Evolutionary conservation across 2,888 invertebrate species (phyloP).

Genomic region (Microctonus aethiopoides): DNA sequence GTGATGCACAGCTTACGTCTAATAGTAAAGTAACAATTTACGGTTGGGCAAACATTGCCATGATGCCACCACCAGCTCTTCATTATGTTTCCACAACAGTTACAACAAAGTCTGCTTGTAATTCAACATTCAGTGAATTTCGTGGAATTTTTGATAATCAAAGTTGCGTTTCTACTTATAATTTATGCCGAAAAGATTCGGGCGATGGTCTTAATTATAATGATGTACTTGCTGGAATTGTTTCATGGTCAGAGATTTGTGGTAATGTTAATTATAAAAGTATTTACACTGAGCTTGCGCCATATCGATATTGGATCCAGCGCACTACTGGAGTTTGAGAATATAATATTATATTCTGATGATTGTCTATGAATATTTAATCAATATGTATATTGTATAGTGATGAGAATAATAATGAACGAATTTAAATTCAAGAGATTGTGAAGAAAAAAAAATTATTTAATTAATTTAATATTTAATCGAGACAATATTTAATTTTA

Average conservation of each 20-base stretch:
- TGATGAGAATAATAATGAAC: too few relatives aligned
- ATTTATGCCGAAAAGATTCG: background rate
- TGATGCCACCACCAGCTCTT: background rate
- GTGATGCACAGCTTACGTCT: background rate
- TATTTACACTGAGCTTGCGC: background rate
- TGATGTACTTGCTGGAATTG: background rate
- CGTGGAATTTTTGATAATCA: background rate
- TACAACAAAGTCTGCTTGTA: background rate
- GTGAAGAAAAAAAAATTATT: too few relatives aligned
- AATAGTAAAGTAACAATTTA: background rate
- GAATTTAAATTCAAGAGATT: too few relatives aligned
- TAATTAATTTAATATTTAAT: too few relatives aligned
- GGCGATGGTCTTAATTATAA: background rate
- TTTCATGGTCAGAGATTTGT: background rate
- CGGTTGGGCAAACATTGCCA: background rate
- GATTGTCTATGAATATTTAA: too few relatives aligned
- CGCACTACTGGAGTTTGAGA: background rate
- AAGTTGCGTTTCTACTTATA: background rate
- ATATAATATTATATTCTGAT: background rate
- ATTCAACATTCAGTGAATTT: background rate
- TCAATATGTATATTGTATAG: too few relatives aligned
- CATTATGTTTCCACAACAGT: background rate
- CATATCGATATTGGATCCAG: background rate
- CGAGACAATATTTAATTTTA: too few relatives aligned
- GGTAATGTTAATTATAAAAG: background rate